Percentiles rank a stretch among this genome's conserved stretches.
Conservation (phyloP, 2,113 vertebrate genomes). For the Rousettus leschenaultii region DNA sequence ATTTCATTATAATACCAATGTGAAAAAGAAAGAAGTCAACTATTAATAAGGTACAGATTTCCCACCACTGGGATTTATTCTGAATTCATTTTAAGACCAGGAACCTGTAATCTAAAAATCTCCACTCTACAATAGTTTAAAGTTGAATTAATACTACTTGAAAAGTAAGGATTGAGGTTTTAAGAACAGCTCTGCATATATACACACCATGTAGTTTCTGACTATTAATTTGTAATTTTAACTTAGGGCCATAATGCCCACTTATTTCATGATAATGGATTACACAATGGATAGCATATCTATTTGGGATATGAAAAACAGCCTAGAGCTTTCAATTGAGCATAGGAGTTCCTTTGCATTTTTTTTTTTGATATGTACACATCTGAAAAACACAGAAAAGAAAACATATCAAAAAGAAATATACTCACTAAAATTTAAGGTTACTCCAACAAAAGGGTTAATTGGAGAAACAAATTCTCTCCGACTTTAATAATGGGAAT, state of each 20-base stretch:
- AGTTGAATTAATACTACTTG: conserved; percentile 7
- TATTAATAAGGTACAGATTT: conserved; percentile 55
- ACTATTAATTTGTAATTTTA: conserved; percentile 13
- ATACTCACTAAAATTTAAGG: conserved; percentile 84
- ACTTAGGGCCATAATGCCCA: not conserved
- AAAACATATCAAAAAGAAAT: conserved; percentile 64
- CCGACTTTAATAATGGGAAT: conserved; percentile 98
- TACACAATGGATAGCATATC: not conserved
- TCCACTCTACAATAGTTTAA: conserved; percentile 37
- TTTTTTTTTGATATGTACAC: not conserved
- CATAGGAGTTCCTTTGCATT: not conserved
- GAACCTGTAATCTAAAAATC: conserved; percentile 57
- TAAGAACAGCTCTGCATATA: not conserved
- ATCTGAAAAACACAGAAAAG: conserved; percentile 32
- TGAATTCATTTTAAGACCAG: conserved; percentile 64
- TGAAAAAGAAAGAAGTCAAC: conserved; percentile 1
- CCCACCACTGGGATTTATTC: conserved; percentile 45
- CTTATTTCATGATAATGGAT: not conserved
- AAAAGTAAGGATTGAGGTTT: not conserved
- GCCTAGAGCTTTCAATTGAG: conserved; percentile 19
- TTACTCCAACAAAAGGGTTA: conserved; percentile 95
- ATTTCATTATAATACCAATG: conserved; percentile 68
- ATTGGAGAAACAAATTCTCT: conserved; percentile 99
- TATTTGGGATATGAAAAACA: not conserved
- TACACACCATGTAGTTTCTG: not conserved